phyloP scores from a whole-genome alignment of 1,140 invertebrate species.

The Zaprionus vittiger region DNA sequence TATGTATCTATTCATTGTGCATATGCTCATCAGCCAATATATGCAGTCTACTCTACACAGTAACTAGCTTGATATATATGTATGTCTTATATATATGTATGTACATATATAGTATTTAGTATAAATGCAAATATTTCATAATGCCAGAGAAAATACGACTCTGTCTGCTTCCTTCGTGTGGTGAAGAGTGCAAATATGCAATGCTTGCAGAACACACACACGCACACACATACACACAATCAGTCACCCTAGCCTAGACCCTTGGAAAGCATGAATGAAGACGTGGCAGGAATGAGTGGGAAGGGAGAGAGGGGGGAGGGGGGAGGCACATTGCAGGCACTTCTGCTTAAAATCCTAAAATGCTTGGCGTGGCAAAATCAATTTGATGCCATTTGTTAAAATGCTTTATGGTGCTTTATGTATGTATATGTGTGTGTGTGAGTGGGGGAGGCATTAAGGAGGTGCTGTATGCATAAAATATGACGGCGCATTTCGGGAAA shows the following conservation, averaged over 20 bases:
- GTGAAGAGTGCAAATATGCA: slow-evolving; percentile 55
- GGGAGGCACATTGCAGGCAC: slow-evolving; percentile 2
- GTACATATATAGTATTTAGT: background rate
- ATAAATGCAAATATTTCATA: slow-evolving; percentile 3
- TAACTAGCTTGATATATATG: background rate
- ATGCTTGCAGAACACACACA: slow-evolving; percentile 33
- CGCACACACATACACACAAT: slow-evolving; percentile 19
- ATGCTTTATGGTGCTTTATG: slow-evolving; percentile 45
- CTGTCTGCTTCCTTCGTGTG: background rate
- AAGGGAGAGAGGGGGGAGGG: background rate
- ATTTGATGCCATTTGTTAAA: slow-evolving; percentile 78
- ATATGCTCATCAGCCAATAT: background rate
- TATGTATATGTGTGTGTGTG: slow-evolving; percentile 4
- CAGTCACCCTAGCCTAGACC: slow-evolving; percentile 16
- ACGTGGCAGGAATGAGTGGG: background rate
- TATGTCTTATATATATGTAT: background rate
- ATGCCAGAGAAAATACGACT: slow-evolving; percentile 4
- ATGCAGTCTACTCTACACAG: background rate
- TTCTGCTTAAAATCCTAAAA: slow-evolving; percentile 61
- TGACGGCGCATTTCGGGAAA: slow-evolving; percentile 48
- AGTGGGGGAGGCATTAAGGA: slow-evolving; percentile 7
- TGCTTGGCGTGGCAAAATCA: slow-evolving; percentile 73
- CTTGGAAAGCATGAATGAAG: slow-evolving; percentile 2
- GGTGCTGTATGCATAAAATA: slow-evolving; percentile 55
- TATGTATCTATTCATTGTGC: too few relatives aligned